Base-by-base conservation (phyloP, 2,113 vertebrate genomes). In the Dinomys branickii region DNA sequence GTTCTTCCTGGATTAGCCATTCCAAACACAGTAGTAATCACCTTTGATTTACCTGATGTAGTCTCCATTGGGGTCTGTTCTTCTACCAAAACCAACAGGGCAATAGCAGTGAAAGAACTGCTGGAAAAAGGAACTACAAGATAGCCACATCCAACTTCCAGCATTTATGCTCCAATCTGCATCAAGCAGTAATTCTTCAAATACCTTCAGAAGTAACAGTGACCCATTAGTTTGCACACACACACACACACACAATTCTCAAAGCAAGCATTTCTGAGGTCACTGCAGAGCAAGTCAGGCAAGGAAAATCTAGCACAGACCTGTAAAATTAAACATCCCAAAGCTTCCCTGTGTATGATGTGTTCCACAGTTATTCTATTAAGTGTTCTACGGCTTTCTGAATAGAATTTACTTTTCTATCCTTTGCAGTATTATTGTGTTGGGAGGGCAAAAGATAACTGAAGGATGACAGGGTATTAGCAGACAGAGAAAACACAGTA, bases 131-230 rank as follows among this genome's bases (percentile, higher is more conserved):
- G 99, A 99, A 85, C 99, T 99, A 97, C 99, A 99, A 80, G 99
- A 99, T 0, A 99, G 98, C 99, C 99, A 99, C 99, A 99, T 99
- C 99, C 99, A 99, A 98, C 99, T 99, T 91, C 99, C 99, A 58
- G 99, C 99, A 54, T 99, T 99, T 50, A 99, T 99, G 84, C 99
- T 99, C 99, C 99, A 99, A 96, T 99, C 99, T 1, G 99, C 99
- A 19, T 99, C 99, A 47, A 99, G 98, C 69, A 99, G 96, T 95
- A 99, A 96, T 98, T 99, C 99, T 98, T 99, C 99, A 98, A 99
- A 99, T 67, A 99, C 99, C 99, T 99, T 96, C 50, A 96, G 52
- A 96, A 97, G 97, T 69, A 22, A 98, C 11, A 94, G 80, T 83
- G 97, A 87, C 47, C 85, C 84, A 83, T 98, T 92, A 98, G 67